Conservation (phyloP, 2,797 vertebrate species). For the Chiroxiphia lanceolata region DNA sequence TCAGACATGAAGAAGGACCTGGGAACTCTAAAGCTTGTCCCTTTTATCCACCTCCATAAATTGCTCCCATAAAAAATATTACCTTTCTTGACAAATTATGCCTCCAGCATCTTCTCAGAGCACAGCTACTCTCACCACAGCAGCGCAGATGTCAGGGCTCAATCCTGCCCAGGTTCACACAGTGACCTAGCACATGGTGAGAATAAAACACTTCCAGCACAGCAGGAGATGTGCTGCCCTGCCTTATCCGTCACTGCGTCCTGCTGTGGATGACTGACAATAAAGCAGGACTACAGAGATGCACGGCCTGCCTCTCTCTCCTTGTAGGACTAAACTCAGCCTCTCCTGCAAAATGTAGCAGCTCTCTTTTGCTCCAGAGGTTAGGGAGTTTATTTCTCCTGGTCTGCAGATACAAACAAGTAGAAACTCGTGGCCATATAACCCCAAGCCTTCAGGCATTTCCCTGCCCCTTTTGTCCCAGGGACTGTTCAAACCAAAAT, state of each 20-base stretch:
- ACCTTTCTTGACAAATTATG: background rate
- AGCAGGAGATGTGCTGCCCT: background rate
- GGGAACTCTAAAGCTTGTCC: background rate
- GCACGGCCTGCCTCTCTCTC: background rate
- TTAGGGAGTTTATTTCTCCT: background rate
- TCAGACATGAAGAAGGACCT: slow-evolving; percentile 1
- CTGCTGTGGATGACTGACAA: background rate
- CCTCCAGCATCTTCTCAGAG: background rate
- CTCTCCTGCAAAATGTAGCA: background rate
- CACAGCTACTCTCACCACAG: background rate
- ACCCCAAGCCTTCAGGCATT: background rate
- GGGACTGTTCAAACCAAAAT: background rate
- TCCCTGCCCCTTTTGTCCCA: background rate
- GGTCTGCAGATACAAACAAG: background rate
- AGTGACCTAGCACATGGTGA: fast-evolving
- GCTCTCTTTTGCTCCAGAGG: background rate
- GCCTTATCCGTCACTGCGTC: background rate
- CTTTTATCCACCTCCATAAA: slow-evolving; percentile 29
- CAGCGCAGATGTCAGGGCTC: background rate
- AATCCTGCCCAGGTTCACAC: background rate
- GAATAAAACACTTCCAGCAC: background rate
- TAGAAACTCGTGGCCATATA: background rate
- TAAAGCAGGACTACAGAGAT: background rate
- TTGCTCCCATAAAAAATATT: background rate
- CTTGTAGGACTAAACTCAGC: background rate